Base-by-base conservation (phyloP, 2,113 vertebrate species). In the Seriola dumerili region DNA sequence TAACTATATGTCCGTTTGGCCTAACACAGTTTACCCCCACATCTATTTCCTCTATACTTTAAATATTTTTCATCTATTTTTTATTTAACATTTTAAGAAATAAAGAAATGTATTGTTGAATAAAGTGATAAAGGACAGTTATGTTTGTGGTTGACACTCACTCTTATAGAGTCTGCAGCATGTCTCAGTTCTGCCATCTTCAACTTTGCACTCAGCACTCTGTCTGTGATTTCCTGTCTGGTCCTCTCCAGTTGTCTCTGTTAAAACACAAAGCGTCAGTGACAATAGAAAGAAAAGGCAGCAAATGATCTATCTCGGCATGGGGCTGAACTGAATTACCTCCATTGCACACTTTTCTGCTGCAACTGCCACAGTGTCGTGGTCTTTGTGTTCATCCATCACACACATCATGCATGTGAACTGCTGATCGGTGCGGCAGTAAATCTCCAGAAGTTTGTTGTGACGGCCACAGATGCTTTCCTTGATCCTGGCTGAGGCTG, bases 391-490 rank as follows among this genome's bases (percentile, higher is more conserved):
- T 0, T 80, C 78, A 9, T 85, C 69, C 44, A 87, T 17, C 3
- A 25, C 34, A 76, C 92, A 93, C 64, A 81, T 46, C 6, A 76
- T 46, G 1, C 92, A 93, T 17, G 90, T 21, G 55, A 88, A 80
- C 62, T 79, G 76, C 62, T 67, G 40, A 40, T 93, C 89, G 2
- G 21, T 83, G 82, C 44, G 83, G 44, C 90, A 92, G 84, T 67
- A 85, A 1, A 91, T 59, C 83, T 92, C 91, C 57, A 75, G 13
- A 5, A 76, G 85, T 83, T 71, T 92, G 57, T 87, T 0, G 0
- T 91, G 92, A 4, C 2, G 16, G 3, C 48, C 3, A 34, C 92
- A 93, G 62, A 90, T 66, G 11, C 54, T 86, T 14, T 91, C 83
- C 32, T 70, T 68, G 63, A 83, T 34, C 13, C 52, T 25, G 0